Percentiles rank a stretch among this genome's conserved stretches.
Evolutionary conservation across 2,888 invertebrate species (phyloP).

Genomic region (Dusona sp.): DNA sequence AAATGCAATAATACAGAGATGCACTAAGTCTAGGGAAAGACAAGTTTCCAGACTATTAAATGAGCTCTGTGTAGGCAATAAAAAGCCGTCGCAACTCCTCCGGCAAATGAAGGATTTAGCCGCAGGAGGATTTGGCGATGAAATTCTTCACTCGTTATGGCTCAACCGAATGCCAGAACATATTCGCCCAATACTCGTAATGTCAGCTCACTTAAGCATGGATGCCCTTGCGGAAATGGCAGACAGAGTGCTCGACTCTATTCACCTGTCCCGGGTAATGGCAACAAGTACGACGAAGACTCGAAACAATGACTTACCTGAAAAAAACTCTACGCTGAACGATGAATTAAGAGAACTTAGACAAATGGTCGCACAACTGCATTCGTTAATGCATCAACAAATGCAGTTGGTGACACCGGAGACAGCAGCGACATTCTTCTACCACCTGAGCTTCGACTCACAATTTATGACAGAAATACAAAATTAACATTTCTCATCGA

Average conservation of each 20-base stretch:
- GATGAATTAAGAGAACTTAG: background rate
- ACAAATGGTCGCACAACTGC: background rate
- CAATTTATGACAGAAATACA: background rate
- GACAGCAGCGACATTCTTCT: background rate
- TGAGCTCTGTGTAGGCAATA: background rate
- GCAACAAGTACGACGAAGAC: background rate
- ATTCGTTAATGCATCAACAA: no score
- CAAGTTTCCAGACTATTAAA: background rate
- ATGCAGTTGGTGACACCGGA: background rate
- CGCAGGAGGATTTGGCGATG: background rate
- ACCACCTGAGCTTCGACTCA: background rate
- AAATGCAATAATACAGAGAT: background rate
- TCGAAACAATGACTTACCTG: no score
- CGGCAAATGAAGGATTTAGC: no score
- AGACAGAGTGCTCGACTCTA: background rate
- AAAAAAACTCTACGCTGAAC: background rate
- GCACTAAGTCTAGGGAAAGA: background rate
- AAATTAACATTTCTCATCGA: conserved; percentile 4
- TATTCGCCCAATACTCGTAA: background rate
- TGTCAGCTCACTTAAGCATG: background rate
- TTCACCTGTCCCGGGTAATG: background rate
- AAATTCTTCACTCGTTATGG: background rate
- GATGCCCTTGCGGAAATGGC: background rate
- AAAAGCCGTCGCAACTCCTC: background rate
- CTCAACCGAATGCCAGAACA: background rate